Conservation (phyloP, 2,888 invertebrate genomes). For the Tinea pellionella region DNA sequence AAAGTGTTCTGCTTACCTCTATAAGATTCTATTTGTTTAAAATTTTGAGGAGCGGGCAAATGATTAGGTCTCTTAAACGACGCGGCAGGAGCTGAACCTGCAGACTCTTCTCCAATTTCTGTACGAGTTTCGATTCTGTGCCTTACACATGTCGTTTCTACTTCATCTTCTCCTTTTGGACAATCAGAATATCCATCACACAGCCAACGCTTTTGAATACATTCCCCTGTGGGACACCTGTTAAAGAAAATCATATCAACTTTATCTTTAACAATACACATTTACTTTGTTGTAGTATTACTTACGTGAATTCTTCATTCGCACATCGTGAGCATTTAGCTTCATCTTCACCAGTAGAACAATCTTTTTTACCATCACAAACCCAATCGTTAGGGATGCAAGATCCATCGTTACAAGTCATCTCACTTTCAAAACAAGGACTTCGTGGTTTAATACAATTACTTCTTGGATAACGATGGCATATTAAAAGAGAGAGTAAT, state of each 20-base stretch:
- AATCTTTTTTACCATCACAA: constrained; percentile 73
- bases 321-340: constrained; percentile 53
- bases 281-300: background rate
- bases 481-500: constrained; percentile 68
- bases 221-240: constrained; percentile 49
- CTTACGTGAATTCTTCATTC: constrained; percentile 45
- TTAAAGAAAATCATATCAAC: background rate
- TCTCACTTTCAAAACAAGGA: constrained; percentile 66
- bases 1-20: background rate
- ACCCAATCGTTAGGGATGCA: constrained; percentile 73
- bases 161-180: constrained; percentile 50
- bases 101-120: constrained; percentile 44
- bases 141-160: constrained; percentile 22
- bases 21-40: constrained; percentile 7
- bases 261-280: background rate
- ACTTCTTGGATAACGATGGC: constrained; percentile 69
- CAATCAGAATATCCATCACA: constrained; percentile 64
- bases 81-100: constrained; percentile 53
- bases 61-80: constrained; percentile 38
- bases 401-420: constrained; percentile 67
- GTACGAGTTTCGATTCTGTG: constrained; percentile 14
- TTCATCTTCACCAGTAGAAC: constrained; percentile 73
- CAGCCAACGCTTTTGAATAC: constrained; percentile 51
- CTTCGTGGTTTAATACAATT: constrained; percentile 64
- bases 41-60: constrained; percentile 22